A percentile compares a stretch with the other conserved stretches of the same genome.
Evolutionary conservation across 1,140 invertebrate genomes (phyloP).

Genomic region (Drosophila nasuta): DNA sequence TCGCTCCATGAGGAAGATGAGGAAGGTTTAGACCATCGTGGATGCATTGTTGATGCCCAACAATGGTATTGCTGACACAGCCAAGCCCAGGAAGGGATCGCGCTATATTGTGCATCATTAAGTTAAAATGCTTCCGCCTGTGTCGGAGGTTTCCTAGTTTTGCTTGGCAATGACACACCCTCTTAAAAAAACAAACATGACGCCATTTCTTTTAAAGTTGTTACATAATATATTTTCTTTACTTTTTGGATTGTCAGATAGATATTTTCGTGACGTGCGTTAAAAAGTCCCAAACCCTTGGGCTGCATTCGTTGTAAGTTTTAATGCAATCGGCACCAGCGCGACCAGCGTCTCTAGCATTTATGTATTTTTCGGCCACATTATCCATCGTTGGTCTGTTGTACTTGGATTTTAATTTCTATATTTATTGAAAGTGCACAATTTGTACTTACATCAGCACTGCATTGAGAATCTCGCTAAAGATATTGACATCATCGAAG

Average conservation of each 20-base stretch:
- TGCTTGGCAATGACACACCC: background rate
- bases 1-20: slow-evolving; percentile 10
- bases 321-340: slow-evolving; percentile 59
- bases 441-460: slow-evolving; percentile 64
- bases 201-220: too few species aligned
- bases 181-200: background rate
- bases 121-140: background rate
- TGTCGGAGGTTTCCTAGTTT: background rate
- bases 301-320: slow-evolving; percentile 57
- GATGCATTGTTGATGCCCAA: slow-evolving; percentile 2
- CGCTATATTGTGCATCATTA: background rate
- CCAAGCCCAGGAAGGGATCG: background rate
- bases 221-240: too few species aligned
- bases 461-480: slow-evolving; percentile 65
- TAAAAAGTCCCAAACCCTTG: slow-evolving; percentile 51
- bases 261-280: slow-evolving; percentile 57
- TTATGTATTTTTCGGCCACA: slow-evolving; percentile 64
- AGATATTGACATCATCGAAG: slow-evolving; percentile 60
- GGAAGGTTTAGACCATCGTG: slow-evolving; percentile 1
- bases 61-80: background rate
- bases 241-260: slow-evolving; percentile 26
- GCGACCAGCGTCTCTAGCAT: slow-evolving; percentile 68
- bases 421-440: background rate
- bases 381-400: slow-evolving; percentile 65
- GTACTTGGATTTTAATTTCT: background rate